A percentile compares a stretch with the other conserved stretches of the same genome.
phyloP scores from a whole-genome alignment of 2,113 vertebrate species.

The Leiothrix lutea region DNA sequence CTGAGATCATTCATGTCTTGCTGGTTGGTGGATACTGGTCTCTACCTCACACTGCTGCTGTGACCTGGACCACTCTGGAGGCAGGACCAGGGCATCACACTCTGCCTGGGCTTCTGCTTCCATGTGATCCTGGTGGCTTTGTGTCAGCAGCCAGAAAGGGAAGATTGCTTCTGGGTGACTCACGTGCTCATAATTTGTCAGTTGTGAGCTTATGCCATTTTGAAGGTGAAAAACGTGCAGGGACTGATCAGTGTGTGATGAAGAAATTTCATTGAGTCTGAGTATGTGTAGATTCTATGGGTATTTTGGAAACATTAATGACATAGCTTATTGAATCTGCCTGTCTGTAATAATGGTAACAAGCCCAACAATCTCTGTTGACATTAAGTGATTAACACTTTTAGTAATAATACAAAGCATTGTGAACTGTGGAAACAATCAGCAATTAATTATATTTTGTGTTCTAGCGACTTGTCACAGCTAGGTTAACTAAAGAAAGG shows the following conservation, averaged over 20 bases:
- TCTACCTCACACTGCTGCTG: fast-evolving
- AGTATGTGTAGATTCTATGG: neutral
- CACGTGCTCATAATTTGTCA: neutral
- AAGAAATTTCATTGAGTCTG: neutral
- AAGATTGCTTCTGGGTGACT: neutral
- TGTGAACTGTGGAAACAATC: neutral
- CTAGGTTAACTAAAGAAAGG: neutral
- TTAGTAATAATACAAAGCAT: neutral
- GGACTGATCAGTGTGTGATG: neutral
- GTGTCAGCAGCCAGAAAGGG: neutral
- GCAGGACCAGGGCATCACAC: neutral
- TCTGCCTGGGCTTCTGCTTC: neutral
- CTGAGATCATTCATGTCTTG: fast-evolving
- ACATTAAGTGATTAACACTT: neutral
- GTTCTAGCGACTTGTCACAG: neutral
- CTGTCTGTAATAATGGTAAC: neutral
- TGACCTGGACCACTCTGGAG: neutral
- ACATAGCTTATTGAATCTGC: neutral
- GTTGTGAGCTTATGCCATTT: neutral
- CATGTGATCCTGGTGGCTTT: fast-evolving
- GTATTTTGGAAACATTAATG: neutral
- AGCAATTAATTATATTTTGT: neutral
- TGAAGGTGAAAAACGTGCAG: neutral
- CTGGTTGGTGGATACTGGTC: fast-evolving
- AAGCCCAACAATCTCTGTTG: neutral